Base-by-base conservation (phyloP, 2,797 vertebrate species). In the Apogon hyalosoma region DNA sequence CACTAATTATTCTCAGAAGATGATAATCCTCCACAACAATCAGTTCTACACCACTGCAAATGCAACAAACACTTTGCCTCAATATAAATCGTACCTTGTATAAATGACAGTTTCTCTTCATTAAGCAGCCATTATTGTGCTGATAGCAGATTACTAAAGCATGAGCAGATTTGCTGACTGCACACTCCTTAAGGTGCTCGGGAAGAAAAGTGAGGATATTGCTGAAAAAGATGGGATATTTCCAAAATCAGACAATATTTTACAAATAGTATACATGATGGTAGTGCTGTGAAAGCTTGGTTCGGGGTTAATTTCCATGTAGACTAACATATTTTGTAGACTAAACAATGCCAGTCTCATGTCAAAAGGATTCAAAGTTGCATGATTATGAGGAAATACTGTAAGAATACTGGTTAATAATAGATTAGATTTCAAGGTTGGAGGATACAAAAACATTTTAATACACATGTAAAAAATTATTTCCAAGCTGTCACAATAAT, bases 401-500 rank as follows among this genome's bases (percentile, higher is more conserved):
- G 4, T 24, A 28, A 28, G 24, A 4, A 28, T 28, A 28, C 24
- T 28, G 24, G 24, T 28, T 4, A 28, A 6, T 28, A 28, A 28
- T 28, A 28, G 24, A 28, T 28, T 28, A 28, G 24, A 28, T 28
- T 28, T 28, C 24, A 28, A 28, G 4, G 4, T 28, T 28, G 24
- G 24, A 28, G 6, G 24, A 2, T 28, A 28, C 24, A 28, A 28
- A 28, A 28, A 28, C 24, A 28, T 28, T 28, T 28, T 28, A 28
- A 28, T 28, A 28, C 2, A 28, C 24, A 28, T 28, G 5, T 28
- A 28, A 28, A 28, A 31, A 66, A 75, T 57, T 18, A 65, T 63
- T 53, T 78, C 58, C 36, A 71, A 80, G 46, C 61, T 38, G 50
- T 66, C 13, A 11, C 38, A 67, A 75, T 50, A 75, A 68, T 80